Base-by-base conservation (phyloP, 2,113 vertebrate species). In the Rostratula benghalensis region DNA sequence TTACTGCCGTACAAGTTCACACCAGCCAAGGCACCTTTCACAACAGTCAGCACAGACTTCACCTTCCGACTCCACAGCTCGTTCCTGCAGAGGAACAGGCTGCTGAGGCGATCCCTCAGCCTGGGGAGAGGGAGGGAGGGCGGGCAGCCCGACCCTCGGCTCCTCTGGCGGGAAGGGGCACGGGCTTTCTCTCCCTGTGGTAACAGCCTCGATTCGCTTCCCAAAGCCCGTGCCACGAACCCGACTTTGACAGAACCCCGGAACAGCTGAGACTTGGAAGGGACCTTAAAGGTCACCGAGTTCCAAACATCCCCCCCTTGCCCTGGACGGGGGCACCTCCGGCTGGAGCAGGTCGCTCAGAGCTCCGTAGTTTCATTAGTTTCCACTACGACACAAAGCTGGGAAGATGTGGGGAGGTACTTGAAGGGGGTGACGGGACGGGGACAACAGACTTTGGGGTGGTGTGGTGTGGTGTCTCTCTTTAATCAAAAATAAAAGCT, bases 1-100 rank as follows among this genome's bases (percentile, higher is more conserved):
- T 51, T 51, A 18, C 1, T 21, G 76, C 50, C 23, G n/a, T 4
- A 22, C 14, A 20, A 51, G 15, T 1, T 14, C 41, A 59, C 67
- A 11, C 43, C 0, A 11, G 5, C 31, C 4, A 39, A 39, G 39
- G 1, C 6, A 43, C 37, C 53, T 63, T 51, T 33, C 2, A 0
- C 60, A 39, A 56, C 1, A 17, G 21, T 5, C 41, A 57, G 10
- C 18, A 4, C 79, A 4, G 33, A 30, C 24, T 50, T 23, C 35
- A 3, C n/a, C 1, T 8, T 11, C 25, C 3, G 4, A 7, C 17
- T 35, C 1, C 56, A 2, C 1, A 43, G 53, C 41, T 12, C 2
- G 41, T 19, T 61, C 48, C 5, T 7, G 17, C 3, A 5, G 14
- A 30, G 50, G 53, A 54, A 6, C 9, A 18, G 4, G 68, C 51